phyloP scores from a whole-genome alignment of 2,113 vertebrate species.

The Shinisaurus crocodilurus region DNA sequence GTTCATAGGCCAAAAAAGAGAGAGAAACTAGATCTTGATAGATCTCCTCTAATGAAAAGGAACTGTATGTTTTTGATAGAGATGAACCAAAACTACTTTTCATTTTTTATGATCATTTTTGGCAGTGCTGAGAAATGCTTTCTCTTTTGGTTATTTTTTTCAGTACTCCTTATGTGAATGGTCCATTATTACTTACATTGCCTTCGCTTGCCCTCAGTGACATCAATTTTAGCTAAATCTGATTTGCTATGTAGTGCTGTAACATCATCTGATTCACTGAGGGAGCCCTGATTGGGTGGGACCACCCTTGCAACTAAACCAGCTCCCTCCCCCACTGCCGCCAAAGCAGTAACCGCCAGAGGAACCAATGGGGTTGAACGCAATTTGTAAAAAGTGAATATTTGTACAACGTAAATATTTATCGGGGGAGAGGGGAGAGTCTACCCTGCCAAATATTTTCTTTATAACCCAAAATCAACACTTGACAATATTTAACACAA shows the following conservation, averaged over 20 bases:
- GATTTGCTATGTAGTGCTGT: neutral
- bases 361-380: neutral
- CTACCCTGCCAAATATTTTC: neutral
- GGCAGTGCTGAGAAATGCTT: neutral
- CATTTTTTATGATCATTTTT: neutral
- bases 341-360: neutral
- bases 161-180: neutral
- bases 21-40: neutral
- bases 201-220: too few relatives aligned
- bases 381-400: neutral
- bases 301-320: neutral
- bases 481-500: neutral
- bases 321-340: too few relatives aligned
- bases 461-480: neutral
- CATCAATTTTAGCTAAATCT: neutral
- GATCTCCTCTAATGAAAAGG: neutral
- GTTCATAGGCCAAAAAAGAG: neutral
- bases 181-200: neutral
- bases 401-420: neutral
- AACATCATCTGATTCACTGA: neutral
- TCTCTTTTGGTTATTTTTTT: neutral
- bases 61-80: constrained; percentile 1
- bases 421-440: neutral
- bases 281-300: neutral
- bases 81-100: neutral